Percentiles rank a stretch among this genome's conserved stretches.
phyloP scores from a whole-genome alignment of 2,797 vertebrate genomes.

The Enteromius radiatus region DNA sequence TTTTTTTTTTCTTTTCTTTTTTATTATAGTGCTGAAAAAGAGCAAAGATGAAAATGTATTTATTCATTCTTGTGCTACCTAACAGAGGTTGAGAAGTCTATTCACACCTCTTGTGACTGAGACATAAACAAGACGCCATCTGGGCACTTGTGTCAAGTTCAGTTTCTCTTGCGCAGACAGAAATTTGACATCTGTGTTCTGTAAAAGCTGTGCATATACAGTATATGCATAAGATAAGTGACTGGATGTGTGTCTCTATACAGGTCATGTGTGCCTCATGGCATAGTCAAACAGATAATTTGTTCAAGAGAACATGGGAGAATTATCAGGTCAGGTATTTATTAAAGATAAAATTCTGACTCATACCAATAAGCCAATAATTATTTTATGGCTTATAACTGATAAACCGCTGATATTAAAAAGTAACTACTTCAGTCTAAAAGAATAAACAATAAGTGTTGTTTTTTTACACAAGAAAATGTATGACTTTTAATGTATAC shows the following conservation, averaged over 20 bases:
- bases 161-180: slow-evolving; percentile 44
- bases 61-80: slow-evolving; percentile 8
- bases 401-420: not conserved
- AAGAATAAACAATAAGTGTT: not conserved
- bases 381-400: not conserved
- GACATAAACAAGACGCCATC: slow-evolving; percentile 49
- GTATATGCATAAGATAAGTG: slow-evolving; percentile 22
- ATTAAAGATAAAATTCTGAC: no score
- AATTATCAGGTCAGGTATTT: not conserved
- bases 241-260: slow-evolving; percentile 34
- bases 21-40: not conserved
- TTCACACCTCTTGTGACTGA: slow-evolving; percentile 37
- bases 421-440: not conserved
- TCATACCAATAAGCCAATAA: not conserved
- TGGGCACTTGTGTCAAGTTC: slow-evolving; percentile 41
- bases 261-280: slow-evolving; percentile 43
- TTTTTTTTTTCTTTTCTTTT: no score
- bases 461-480: no score
- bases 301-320: not conserved
- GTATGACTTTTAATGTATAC: not conserved
- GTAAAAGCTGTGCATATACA: not conserved
- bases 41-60: not conserved
- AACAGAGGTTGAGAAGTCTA: slow-evolving; percentile 34
- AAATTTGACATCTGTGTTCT: slow-evolving; percentile 25
- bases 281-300: slow-evolving; percentile 48